Evolutionary conservation across 2,797 vertebrate species (phyloP).

Genomic region (Molossus molossus): DNA sequence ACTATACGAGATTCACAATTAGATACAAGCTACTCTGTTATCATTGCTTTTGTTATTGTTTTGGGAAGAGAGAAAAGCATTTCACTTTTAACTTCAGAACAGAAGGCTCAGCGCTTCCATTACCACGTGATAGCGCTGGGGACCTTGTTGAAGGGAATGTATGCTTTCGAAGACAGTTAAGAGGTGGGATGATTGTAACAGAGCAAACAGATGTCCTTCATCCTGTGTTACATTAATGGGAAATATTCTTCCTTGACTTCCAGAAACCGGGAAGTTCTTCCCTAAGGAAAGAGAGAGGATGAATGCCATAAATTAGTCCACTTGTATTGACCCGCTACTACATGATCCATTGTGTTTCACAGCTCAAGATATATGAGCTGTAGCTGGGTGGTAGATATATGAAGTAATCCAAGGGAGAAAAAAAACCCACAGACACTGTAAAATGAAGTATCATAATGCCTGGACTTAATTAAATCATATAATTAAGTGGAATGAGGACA

Average conservation of each 20-base stretch:
- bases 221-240: too few species aligned
- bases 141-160: neutral
- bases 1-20: neutral
- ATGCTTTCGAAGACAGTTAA: neutral
- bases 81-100: neutral
- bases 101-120: neutral
- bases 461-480: neutral
- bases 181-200: neutral
- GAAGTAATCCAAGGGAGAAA: neutral
- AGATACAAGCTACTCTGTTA: neutral
- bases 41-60: neutral
- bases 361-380: neutral
- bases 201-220: neutral
- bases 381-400: neutral
- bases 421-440: neutral
- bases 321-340: neutral
- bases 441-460: neutral
- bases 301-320: neutral
- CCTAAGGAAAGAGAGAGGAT: neutral
- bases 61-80: neutral
- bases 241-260: neutral
- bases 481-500: neutral
- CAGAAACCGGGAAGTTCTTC: neutral
- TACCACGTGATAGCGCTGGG: fast-evolving
- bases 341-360: neutral